These are phyloP conservation scores for Drosophila kanapiae DNA, from an alignment of 1,140 invertebrate species.

Conservation along the genomic window DNA sequence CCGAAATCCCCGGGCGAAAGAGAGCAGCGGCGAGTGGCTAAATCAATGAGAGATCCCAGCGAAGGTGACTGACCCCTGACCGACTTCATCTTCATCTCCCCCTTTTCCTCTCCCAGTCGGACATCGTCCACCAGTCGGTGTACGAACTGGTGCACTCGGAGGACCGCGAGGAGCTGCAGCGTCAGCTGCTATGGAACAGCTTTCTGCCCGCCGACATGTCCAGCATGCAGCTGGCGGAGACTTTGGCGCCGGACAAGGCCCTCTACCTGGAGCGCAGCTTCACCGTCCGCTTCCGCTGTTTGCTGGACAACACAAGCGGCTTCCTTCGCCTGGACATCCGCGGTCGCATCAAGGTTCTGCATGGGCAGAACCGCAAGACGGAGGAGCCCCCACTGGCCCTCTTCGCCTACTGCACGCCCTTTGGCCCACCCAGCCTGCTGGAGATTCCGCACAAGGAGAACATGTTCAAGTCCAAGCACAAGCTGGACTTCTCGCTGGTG, in stretches of 20 bases:
- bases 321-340: conserved; percentile 99
- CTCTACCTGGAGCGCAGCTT: conserved; percentile 97
- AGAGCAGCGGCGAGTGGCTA: conserved; percentile 48
- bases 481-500: conserved; percentile 96
- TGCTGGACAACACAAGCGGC: conserved; percentile 99
- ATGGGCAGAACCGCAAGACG: conserved; percentile 97
- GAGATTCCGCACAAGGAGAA: conserved; percentile 97
- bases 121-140: conserved; percentile 99
- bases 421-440: conserved; percentile 96
- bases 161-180: conserved; percentile 98
- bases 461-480: conserved; percentile 99
- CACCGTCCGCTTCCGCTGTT: conserved; percentile 98
- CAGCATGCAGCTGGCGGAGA: conserved; percentile 93
- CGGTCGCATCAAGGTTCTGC: conserved; percentile 97
- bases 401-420: conserved; percentile 99
- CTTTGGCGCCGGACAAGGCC: conserved; percentile 93
- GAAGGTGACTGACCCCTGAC: conserved; percentile 40
- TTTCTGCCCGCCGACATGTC: conserved; percentile 93
- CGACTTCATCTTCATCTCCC: conserved; percentile 11
- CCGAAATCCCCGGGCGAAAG: conserved; percentile 48
- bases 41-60: conserved; percentile 57
- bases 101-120: conserved; percentile 91
- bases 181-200: conserved; percentile 98
- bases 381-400: conserved; percentile 97
- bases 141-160: conserved; percentile 99